A percentile compares a stretch with the other conserved stretches of the same genome.
These are phyloP conservation scores for Galago senegalensis DNA, from an alignment of 2,797 vertebrate genomes.

Conservation along the genomic window DNA sequence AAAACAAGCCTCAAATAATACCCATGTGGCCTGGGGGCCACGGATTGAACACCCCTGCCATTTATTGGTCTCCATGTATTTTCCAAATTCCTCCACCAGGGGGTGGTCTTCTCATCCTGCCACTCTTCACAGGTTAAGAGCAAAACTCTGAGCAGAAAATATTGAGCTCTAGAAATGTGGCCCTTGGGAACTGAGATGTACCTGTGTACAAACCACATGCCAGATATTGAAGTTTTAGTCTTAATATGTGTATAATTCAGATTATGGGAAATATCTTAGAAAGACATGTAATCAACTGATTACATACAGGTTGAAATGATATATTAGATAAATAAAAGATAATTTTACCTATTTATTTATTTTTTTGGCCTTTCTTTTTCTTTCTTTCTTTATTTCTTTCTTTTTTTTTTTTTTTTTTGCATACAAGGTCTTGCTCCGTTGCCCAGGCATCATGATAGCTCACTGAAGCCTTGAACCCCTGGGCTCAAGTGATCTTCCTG, in stretches of 20 bases:
- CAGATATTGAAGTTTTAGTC: background rate
- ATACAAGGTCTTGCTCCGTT: background rate
- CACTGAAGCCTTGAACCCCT: background rate
- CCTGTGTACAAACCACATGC: background rate
- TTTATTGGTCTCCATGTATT: background rate
- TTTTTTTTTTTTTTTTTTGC: background rate
- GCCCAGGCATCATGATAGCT: background rate
- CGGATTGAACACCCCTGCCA: background rate
- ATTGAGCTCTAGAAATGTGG: rapidly evolving
- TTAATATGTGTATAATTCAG: too few species aligned
- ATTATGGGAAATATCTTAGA: background rate
- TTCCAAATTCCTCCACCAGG: constrained; percentile 19
- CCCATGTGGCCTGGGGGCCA: too few species aligned
- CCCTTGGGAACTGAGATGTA: background rate
- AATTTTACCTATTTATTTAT: background rate
- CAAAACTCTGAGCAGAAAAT: too few species aligned
- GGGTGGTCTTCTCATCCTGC: background rate
- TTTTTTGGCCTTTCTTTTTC: background rate
- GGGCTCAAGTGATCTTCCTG: background rate
- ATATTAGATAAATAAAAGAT: background rate
- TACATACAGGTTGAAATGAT: background rate
- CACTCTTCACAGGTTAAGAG: background rate
- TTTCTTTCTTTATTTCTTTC: too few species aligned
- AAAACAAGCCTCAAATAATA: too few species aligned
- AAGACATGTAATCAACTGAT: background rate